A percentile compares a stretch with the other conserved stretches of the same genome.
Evolutionary conservation across 2,113 vertebrate genomes (phyloP).

Genomic region (Irena cyanogastra): DNA sequence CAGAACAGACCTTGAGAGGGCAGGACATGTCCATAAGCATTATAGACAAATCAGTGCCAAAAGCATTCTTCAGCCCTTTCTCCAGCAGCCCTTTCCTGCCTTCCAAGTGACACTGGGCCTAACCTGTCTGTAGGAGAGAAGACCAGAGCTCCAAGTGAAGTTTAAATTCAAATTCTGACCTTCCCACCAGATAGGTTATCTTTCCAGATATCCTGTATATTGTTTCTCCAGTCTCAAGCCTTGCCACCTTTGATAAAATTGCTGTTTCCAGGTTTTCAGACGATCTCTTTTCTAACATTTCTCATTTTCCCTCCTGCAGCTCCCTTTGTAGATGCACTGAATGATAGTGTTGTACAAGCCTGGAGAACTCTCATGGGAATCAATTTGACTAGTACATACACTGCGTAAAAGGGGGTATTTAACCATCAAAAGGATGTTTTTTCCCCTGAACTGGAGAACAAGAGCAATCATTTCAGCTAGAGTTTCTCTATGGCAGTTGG

Average conservation of each 20-base stretch:
- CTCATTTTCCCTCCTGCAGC: slow-evolving; percentile 26
- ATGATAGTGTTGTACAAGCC: slow-evolving; percentile 49
- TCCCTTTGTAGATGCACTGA: slow-evolving; percentile 24
- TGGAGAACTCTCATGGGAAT: slow-evolving; percentile 67
- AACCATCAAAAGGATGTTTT: slow-evolving; percentile 18
- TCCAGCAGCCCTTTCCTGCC: background rate
- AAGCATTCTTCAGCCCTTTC: background rate
- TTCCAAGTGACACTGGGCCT: background rate
- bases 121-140: background rate
- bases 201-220: background rate
- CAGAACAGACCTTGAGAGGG: background rate
- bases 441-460: slow-evolving; percentile 38
- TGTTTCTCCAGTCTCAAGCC: background rate
- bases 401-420: slow-evolving; percentile 44
- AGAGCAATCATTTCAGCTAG: slow-evolving; percentile 46
- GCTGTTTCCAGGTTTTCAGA: slow-evolving; percentile 11
- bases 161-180: background rate
- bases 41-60: background rate
- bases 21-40: background rate
- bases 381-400: slow-evolving; percentile 68
- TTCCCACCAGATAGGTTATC: background rate
- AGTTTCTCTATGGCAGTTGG: slow-evolving; percentile 21
- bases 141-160: background rate
- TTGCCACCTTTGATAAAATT: slow-evolving; percentile 37
- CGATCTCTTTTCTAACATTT: background rate